These are phyloP conservation scores for Fragum sueziense DNA, from an alignment of 2,888 invertebrate genomes.

Conservation along the genomic window DNA sequence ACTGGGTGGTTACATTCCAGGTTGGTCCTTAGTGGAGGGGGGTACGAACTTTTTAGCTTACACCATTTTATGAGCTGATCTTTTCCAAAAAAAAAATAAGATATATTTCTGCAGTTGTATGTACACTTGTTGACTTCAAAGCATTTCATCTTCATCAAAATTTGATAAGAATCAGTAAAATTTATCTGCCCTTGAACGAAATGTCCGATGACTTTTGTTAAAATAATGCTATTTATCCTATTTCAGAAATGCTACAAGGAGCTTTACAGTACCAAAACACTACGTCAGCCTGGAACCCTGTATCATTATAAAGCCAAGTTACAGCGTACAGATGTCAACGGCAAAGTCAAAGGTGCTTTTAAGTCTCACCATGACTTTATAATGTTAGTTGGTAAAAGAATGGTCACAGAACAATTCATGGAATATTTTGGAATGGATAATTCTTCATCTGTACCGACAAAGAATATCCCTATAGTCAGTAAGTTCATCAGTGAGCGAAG, in stretches of 20 bases:
- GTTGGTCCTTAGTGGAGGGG: too few species aligned
- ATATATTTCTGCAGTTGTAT: too few species aligned
- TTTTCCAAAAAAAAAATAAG: too few species aligned
- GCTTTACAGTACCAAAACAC: slow-evolving; percentile 3
- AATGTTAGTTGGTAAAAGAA: too few species aligned
- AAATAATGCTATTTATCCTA: not conserved
- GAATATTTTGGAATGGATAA: slow-evolving; percentile 87
- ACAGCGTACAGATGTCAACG: slow-evolving; percentile 4
- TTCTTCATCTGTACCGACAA: slow-evolving; percentile 85
- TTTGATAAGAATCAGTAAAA: too few species aligned
- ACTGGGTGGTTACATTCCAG: too few species aligned
- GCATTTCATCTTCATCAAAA: too few species aligned
- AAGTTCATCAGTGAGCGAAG: slow-evolving; percentile 1
- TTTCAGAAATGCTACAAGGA: slow-evolving; percentile 27
- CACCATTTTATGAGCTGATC: too few species aligned
- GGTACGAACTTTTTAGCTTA: too few species aligned
- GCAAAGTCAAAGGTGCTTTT: slow-evolving; percentile 1
- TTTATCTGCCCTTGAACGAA: too few species aligned
- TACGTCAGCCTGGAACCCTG: slow-evolving; percentile 22
- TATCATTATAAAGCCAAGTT: slow-evolving; percentile 10
- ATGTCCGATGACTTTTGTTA: too few species aligned
- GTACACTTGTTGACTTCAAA: too few species aligned
- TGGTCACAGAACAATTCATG: slow-evolving; percentile 86
- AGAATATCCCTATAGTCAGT: slow-evolving; percentile 85
- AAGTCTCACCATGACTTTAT: not conserved